Conservation (phyloP, 1,140 invertebrate species). For the Drosophila sucinea region DNA sequence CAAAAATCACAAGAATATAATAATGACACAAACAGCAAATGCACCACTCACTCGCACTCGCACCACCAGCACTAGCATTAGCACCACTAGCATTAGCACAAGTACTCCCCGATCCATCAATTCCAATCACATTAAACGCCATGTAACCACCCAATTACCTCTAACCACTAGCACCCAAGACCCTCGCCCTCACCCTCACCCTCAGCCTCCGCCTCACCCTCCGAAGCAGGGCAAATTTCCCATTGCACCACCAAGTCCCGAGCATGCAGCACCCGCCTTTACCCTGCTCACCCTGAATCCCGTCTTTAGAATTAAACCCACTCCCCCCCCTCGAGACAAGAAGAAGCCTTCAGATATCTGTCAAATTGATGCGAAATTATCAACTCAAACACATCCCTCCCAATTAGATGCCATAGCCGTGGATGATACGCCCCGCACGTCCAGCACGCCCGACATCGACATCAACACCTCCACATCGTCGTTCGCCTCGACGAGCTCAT, state of each 20-base stretch:
- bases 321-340: background rate
- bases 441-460: conserved; percentile 29
- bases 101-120: conserved; percentile 38
- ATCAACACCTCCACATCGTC: conserved; percentile 38
- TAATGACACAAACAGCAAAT: conserved; percentile 25
- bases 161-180: background rate
- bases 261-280: conserved; percentile 56
- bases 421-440: conserved; percentile 31
- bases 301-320: conserved; percentile 25
- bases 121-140: conserved; percentile 39
- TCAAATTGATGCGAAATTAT: conserved; percentile 57
- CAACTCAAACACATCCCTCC: conserved; percentile 69
- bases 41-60: conserved; percentile 42
- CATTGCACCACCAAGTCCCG: conserved; percentile 54
- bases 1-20: conserved; percentile 1
- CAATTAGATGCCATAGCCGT: conserved; percentile 81
- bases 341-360: conserved; percentile 6
- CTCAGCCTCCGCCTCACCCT: conserved; percentile 18
- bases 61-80: conserved; percentile 22
- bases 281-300: conserved; percentile 61
- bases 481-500: conserved; percentile 40
- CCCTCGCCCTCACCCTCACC: conserved; percentile 23
- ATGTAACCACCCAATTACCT: conserved; percentile 15
- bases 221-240: conserved; percentile 19
- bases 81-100: conserved; percentile 38